Percentiles rank a stretch among this genome's conserved stretches.
These are phyloP conservation scores for Cephus pygmeus DNA, from an alignment of 2,888 invertebrate species.

Conservation along the genomic window DNA sequence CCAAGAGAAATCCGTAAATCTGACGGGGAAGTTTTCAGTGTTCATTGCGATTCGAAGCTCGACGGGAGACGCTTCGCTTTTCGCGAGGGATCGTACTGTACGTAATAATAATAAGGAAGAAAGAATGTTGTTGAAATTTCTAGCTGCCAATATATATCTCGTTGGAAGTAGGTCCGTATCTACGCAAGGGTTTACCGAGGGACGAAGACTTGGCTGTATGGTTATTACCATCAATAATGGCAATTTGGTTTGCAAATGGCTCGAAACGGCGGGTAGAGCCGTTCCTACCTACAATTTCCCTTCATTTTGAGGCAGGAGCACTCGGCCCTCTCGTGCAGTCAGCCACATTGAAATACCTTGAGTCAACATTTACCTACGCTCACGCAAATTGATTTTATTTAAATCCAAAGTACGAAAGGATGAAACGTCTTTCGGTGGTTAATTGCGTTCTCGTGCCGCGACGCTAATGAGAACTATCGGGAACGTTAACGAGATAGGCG, in stretches of 20 bases:
- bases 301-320: slow-evolving; percentile 54
- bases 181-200: slow-evolving; percentile 19
- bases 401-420: slow-evolving; percentile 57
- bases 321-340: slow-evolving; percentile 52
- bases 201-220: slow-evolving; percentile 51
- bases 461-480: neutral
- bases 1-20: neutral
- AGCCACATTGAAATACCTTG: slow-evolving; percentile 61
- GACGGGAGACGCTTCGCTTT: neutral
- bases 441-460: slow-evolving; percentile 52
- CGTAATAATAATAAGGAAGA: slow-evolving; percentile 9
- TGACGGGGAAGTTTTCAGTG: neutral
- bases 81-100: neutral
- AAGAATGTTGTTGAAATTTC: slow-evolving; percentile 44
- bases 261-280: slow-evolving; percentile 52
- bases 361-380: slow-evolving; percentile 63
- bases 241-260: slow-evolving; percentile 64
- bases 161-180: slow-evolving; percentile 26
- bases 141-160: slow-evolving; percentile 36
- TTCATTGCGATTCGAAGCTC: neutral
- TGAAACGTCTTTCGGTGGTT: slow-evolving; percentile 44
- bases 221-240: slow-evolving; percentile 65
- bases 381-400: slow-evolving; percentile 63
- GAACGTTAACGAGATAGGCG: neutral
- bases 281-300: slow-evolving; percentile 62